phyloP scores from a whole-genome alignment of 2,113 vertebrate genomes.

The Crotophaga sulcirostris region DNA sequence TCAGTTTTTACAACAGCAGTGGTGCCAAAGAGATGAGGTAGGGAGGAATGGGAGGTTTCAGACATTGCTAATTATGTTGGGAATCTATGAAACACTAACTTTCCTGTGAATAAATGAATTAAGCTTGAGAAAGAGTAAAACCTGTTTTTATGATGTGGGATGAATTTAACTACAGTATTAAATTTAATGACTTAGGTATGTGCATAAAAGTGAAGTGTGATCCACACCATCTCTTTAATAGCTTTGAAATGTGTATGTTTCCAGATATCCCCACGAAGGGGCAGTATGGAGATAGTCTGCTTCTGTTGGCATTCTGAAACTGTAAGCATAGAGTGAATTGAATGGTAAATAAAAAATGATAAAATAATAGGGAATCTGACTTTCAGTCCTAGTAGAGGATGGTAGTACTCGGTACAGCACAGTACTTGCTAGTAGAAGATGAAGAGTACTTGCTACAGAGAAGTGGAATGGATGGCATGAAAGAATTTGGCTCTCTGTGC shows the following conservation, averaged over 20 bases:
- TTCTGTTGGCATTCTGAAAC: not conserved
- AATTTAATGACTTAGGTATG: conserved; percentile 21
- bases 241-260: not conserved
- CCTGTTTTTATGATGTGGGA: not conserved
- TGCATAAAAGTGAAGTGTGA: not conserved
- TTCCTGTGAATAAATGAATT: not conserved
- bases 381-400: not conserved
- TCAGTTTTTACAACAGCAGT: not conserved
- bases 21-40: not conserved
- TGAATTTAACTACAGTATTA: not conserved
- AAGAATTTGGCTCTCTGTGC: not conserved
- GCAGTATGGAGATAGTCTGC: not conserved
- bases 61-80: not conserved
- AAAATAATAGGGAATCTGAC: not conserved
- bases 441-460: not conserved
- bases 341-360: not conserved
- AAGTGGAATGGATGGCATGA: not conserved
- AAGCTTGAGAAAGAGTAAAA: not conserved
- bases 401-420: too few relatives aligned
- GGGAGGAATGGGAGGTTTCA: not conserved
- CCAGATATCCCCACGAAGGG: conserved; percentile 41
- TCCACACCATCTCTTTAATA: not conserved
- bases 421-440: not conserved
- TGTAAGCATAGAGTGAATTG: not conserved
- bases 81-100: not conserved